Evolutionary conservation across 1,140 invertebrate species (phyloP).

Genomic region (Babylonia areolata): DNA sequence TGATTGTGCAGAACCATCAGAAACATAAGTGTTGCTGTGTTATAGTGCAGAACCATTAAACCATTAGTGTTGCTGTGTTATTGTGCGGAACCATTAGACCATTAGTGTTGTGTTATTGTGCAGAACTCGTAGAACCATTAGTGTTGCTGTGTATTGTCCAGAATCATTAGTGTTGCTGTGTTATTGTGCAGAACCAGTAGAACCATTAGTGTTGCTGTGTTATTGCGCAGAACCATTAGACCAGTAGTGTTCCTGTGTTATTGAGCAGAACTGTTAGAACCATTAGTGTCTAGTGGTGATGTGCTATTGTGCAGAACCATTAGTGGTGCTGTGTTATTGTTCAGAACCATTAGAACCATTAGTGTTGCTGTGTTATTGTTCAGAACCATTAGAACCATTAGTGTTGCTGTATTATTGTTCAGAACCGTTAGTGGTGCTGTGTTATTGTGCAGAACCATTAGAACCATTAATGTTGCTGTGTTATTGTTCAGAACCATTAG

Average conservation of each 20-base stretch:
- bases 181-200: slow-evolving; percentile 62
- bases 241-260: slow-evolving; percentile 29
- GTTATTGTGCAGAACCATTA: slow-evolving; percentile 62
- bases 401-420: slow-evolving; percentile 39
- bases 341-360: slow-evolving; percentile 67
- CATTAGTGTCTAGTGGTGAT: too few species aligned
- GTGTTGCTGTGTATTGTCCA: too few species aligned
- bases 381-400: slow-evolving; percentile 67
- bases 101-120: slow-evolving; percentile 39
- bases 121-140: too few species aligned
- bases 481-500: slow-evolving; percentile 61
- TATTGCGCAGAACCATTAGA: slow-evolving; percentile 63
- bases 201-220: too few species aligned
- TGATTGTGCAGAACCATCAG: slow-evolving; percentile 62
- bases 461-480: slow-evolving; percentile 39
- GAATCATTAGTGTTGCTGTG: too few species aligned
- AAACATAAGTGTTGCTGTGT: slow-evolving; percentile 36
- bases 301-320: slow-evolving; percentile 58
- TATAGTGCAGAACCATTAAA: slow-evolving; percentile 63
- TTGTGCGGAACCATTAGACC: slow-evolving; percentile 63
- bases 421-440: slow-evolving; percentile 61
- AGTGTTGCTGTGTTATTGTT: slow-evolving; percentile 38
- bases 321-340: slow-evolving; percentile 35
- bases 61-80: slow-evolving; percentile 31
- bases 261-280: slow-evolving; percentile 66